Base-by-base conservation (phyloP, 2,888 invertebrate species). In the Hemithea aestivaria region DNA sequence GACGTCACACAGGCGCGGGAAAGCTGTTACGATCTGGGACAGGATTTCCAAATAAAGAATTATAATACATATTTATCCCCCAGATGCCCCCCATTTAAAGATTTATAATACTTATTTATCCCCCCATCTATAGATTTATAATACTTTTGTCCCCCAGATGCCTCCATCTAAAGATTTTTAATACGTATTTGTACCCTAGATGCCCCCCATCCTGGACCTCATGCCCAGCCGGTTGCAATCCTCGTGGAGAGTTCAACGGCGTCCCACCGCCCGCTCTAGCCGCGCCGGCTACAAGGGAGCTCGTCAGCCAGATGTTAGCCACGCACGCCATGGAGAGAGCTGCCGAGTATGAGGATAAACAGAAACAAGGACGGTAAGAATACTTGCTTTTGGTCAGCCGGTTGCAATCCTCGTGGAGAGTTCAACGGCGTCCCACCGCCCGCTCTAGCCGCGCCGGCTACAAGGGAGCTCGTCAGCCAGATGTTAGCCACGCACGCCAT, bases 341-440 rank as follows among this genome's bases (percentile, higher is more conserved):
- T 0, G 69, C 88, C 20, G 66, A 73, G 11, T 63, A 69, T 16
- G 66, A 73, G n/a, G 49, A 64, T n/a, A 56, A 58, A 1, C 71
- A 78, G 29, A 77, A 77, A 35, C 64, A 64, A 22, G 84, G 79
- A 30, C 68, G 80, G 82, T 81, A 12, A 56, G 69, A 24, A 12
- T 7, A 1, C 16, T 4, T n/a, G n/a, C 0, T 88, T 87, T 6
- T 98, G 98, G 56, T 89, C 90, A 0, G 85, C 91, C 0, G 95
- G 96, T 0, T 98, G 98, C 63, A 89, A 89, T 34, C 62, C 87
- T 6, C 83, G 89, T 11, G 96, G 95, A 0, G 89, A 83, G 6
- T 94, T 91, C 64, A 91, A 94, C 69, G 97, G 97, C 0, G 91
- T 92, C 23, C 91, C 93, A 0, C 94, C 94, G 4, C 90, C 91